phyloP scores from a whole-genome alignment of 2,113 vertebrate species.

The Mustelus asterias region DNA sequence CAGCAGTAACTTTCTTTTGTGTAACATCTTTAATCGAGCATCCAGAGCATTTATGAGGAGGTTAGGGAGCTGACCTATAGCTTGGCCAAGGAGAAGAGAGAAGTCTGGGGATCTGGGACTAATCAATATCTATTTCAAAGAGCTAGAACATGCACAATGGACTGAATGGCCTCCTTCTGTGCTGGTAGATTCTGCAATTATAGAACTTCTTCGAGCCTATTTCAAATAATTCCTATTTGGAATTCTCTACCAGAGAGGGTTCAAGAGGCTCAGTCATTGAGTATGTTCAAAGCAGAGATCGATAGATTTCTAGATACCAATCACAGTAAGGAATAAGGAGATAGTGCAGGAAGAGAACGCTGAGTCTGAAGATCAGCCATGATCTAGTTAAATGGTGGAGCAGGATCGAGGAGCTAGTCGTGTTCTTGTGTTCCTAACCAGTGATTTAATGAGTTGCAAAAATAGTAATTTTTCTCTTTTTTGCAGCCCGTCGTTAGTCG shows the following conservation, averaged over 20 bases:
- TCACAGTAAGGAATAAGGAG: no score
- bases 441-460: background rate
- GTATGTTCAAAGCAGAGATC: no score
- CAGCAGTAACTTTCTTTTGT: background rate
- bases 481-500: conserved; percentile 74
- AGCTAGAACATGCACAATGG: background rate
- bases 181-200: background rate
- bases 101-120: background rate
- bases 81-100: background rate
- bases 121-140: background rate
- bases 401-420: no score
- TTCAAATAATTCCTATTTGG: no score
- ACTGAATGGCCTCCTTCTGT: background rate
- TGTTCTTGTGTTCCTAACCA: background rate
- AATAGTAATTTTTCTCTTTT: background rate
- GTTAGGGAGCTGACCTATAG: background rate
- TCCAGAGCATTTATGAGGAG: background rate
- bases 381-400: no score
- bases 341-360: no score
- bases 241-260: no score
- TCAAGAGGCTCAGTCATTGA: no score
- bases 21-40: background rate
- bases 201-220: background rate
- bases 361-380: no score
- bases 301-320: no score